Conservation (phyloP, 2,888 invertebrate genomes). For the Macaria notata region DNA sequence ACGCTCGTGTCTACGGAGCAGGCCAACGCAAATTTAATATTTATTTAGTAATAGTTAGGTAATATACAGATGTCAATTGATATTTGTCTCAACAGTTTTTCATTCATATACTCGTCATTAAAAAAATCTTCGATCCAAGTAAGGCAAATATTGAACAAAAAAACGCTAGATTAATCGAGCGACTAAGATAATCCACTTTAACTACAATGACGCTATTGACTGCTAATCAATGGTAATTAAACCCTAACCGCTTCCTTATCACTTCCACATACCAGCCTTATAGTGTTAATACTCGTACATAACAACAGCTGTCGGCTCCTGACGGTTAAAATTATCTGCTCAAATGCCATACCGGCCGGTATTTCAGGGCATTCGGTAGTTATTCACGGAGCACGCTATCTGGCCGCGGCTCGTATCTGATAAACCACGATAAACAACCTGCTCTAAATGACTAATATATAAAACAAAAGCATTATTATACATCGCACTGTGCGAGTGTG, state of each 20-base stretch:
- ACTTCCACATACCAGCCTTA: background rate
- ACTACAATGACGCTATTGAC: background rate
- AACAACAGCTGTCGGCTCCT: conserved; percentile 8
- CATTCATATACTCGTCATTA: too few relatives aligned
- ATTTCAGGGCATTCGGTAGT: conserved; percentile 28
- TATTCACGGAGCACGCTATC: conserved; percentile 25
- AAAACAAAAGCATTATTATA: conserved; percentile 19
- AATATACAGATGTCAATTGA: too few relatives aligned
- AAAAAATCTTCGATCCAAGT: too few relatives aligned
- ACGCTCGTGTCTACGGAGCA: too few relatives aligned
- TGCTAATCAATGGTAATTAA: conserved; percentile 26
- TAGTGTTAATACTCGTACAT: conserved; percentile 4
- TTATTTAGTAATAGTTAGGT: too few relatives aligned
- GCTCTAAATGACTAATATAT: conserved; percentile 23
- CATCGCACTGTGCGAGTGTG: conserved; percentile 15
- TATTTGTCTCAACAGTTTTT: too few relatives aligned
- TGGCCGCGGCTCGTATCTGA: conserved; percentile 13
- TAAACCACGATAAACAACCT: conserved; percentile 17
- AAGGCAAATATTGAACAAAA: too few relatives aligned
- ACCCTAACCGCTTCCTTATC: conserved; percentile 17
- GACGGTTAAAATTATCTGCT: conserved; percentile 32
- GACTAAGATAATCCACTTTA: too few relatives aligned
- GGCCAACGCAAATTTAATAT: too few relatives aligned
- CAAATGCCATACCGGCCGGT: conserved; percentile 32
- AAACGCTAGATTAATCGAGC: too few relatives aligned